phyloP scores from a whole-genome alignment of 2,797 vertebrate species.

The Fistularia commersonii region DNA sequence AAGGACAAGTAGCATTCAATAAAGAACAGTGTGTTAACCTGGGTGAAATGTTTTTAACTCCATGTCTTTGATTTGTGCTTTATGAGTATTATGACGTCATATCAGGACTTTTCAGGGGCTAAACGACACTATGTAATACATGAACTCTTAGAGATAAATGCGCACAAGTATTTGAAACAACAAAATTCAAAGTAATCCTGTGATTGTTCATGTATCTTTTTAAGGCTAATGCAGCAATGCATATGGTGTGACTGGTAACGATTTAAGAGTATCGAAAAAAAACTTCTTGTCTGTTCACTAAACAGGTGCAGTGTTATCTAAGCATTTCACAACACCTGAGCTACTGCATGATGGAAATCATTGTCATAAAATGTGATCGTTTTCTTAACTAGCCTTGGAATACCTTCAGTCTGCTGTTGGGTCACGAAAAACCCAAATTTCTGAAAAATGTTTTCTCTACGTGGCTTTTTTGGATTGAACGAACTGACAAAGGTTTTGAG shows the following conservation, averaged over 20 bases:
- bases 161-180: no score
- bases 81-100: conserved; percentile 2
- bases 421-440: conserved; percentile 9
- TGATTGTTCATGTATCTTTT: no score
- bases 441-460: conserved; percentile 4
- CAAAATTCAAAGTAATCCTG: no score
- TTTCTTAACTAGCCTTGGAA: conserved; percentile 6
- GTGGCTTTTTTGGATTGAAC: conserved; percentile 12
- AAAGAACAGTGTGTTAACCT: no score
- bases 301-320: conserved; percentile 6
- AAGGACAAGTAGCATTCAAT: no score
- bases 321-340: conserved; percentile 27
- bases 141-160: no score
- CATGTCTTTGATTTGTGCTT: conserved; percentile 30
- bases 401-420: conserved; percentile 16
- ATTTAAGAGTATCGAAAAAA: conserved; percentile 1
- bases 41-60: no score
- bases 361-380: no score
- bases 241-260: neutral
- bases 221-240: conserved; percentile 7
- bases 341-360: conserved; percentile 11
- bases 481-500: no score
- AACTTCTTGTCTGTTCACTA: conserved; percentile 1
- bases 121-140: neutral
- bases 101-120: conserved; percentile 1